Evolutionary conservation across 2,888 invertebrate species (phyloP), one percentile per base, ranked within the genome.

Genomic region (Megalurothrips usitatus): DNA sequence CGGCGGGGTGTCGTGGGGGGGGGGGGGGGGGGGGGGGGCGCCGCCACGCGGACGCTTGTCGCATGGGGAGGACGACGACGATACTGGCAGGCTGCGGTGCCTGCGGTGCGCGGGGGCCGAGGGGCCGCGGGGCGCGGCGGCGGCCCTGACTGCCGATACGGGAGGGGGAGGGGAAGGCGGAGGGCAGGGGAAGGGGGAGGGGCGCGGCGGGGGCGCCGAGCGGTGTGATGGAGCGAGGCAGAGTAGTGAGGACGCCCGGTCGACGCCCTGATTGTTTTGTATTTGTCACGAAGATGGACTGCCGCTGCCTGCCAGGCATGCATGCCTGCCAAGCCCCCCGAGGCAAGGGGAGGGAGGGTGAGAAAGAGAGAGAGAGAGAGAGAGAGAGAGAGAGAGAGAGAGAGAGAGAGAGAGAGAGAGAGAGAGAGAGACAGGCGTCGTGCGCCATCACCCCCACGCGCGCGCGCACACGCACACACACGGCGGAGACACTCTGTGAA

Each of bases 221-320:
- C 3, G 34, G 34, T 43, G 34, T 43, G 34, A 43, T 43, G 34
- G 34, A 43, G 34, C 34, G 34, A 43, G 3, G 6, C 34, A 43
- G 34, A 43, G 34, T 43, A 43, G 34, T 43, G 34, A 43, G 34
- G 34, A 43, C 34, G 34, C 34, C 34, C 34, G 68, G 68, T 23
- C 68, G 68, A 23, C 68, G 68, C 68, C 68, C 68, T 75, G 26
- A 75, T 75, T 75, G 68, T 75, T 75, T 75, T 75, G 68, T 75
- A 75, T 75, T 75, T 75, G 68, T 75, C 68, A 75, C 68, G 68
- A 75, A 75, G 68, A 75, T 26, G 68, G 26, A 75, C 68, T 75
- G 68, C 68, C 68, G 23, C 26, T 58, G 68, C 68, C 68, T 23
- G 68, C 11, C 23, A 75, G 19, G 58, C 58, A 14, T 58, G 58